Conservation (phyloP, 2,113 vertebrate genomes). For the Indicator maculatus region DNA sequence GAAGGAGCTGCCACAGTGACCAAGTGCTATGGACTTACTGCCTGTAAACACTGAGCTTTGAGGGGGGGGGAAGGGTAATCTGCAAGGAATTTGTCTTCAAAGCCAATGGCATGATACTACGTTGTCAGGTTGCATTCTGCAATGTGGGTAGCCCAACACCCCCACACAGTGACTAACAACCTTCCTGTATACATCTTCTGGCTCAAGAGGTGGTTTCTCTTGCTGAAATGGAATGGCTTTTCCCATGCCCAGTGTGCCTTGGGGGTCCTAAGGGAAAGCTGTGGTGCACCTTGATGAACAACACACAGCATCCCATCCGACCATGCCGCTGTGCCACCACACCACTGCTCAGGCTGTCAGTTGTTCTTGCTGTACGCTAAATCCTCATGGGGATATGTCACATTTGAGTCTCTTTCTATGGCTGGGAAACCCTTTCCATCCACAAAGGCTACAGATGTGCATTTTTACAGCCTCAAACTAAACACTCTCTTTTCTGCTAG, state of each 20-base stretch:
- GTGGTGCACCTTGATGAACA: rapidly evolving
- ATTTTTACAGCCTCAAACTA: slow-evolving; percentile 46
- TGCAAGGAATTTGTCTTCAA: slow-evolving; percentile 13
- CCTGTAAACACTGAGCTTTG: neutral
- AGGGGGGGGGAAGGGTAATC: neutral
- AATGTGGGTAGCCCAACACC: neutral
- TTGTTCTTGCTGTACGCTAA: neutral
- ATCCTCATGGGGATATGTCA: neutral
- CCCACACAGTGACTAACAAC: neutral
- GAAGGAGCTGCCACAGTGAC: neutral
- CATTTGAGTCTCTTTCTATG: neutral
- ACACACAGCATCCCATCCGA: rapidly evolving
- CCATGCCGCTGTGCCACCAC: rapidly evolving
- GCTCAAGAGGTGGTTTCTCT: neutral
- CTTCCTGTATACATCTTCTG: neutral
- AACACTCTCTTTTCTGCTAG: slow-evolving; percentile 21
- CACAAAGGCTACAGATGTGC: neutral
- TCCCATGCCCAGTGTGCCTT: neutral
- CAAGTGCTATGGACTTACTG: neutral
- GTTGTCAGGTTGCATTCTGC: neutral
- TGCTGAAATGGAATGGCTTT: neutral
- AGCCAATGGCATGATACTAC: neutral
- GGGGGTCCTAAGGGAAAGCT: neutral
- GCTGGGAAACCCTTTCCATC: neutral
- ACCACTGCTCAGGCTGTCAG: neutral